Evolutionary conservation across 2,888 invertebrate species (phyloP).

Genomic region (Drosophila ezoana): DNA sequence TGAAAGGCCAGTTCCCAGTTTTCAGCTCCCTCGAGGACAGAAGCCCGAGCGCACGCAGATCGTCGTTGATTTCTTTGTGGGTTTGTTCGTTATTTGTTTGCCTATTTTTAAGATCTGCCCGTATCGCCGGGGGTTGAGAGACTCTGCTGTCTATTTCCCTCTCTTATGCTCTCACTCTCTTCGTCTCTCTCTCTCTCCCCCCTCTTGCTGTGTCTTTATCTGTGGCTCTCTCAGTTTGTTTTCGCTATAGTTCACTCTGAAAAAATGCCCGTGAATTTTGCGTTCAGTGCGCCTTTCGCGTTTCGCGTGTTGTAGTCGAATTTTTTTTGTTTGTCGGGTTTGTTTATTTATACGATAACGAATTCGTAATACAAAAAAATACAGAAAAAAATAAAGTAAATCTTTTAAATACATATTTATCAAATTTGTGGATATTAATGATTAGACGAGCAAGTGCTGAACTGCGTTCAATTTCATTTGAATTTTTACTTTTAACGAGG

Average conservation of each 20-base stretch:
- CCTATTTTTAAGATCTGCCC: conserved; percentile 62
- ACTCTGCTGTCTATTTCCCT: not conserved
- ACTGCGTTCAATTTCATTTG: conserved; percentile 2
- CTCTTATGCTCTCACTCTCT: conserved; percentile 3
- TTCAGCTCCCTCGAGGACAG: conserved; percentile 11
- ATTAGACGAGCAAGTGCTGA: conserved; percentile 11
- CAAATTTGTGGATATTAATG: conserved; percentile 26
- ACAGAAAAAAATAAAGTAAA: conserved; percentile 33
- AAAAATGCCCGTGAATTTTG: conserved; percentile 68
- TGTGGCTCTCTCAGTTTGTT: conserved; percentile 30
- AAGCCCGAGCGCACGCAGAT: conserved; percentile 30
- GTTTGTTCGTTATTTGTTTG: conserved; percentile 46
- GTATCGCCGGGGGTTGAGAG: conserved; percentile 29
- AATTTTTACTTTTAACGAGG: not conserved
- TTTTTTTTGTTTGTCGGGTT: conserved; percentile 27
- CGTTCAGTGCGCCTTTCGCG: conserved; percentile 66
- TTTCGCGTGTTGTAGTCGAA: conserved; percentile 68
- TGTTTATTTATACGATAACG: conserved; percentile 39
- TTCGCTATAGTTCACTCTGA: conserved; percentile 42
- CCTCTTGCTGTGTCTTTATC: conserved; percentile 32
- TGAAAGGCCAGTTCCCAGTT: conserved; percentile 45
- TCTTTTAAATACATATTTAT: conserved; percentile 39
- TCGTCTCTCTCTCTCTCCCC: conserved; percentile 2
- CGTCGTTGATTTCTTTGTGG: conserved; percentile 35
- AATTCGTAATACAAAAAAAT: conserved; percentile 26